Percentiles rank a stretch among this genome's conserved stretches.
These are phyloP conservation scores for Brienomyrus brachyistius DNA, from an alignment of 2,113 vertebrate genomes.

Conservation along the genomic window DNA sequence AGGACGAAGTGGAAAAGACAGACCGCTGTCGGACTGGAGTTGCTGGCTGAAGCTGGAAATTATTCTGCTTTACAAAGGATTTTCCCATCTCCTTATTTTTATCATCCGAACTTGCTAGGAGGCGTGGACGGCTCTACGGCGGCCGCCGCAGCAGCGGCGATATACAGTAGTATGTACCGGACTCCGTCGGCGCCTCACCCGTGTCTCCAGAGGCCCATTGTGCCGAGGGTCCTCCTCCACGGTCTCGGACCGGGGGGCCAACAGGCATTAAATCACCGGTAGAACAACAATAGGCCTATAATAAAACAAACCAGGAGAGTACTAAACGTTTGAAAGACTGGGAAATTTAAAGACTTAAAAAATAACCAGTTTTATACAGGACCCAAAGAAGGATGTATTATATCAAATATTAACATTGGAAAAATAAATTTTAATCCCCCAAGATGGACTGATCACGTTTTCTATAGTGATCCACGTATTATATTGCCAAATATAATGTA, in stretches of 20 bases:
- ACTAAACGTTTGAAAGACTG: background rate
- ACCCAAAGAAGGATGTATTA: background rate
- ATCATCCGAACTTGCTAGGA: slow-evolving; percentile 87
- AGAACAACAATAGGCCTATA: slow-evolving; percentile 42
- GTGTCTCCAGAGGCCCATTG: slow-evolving; percentile 87
- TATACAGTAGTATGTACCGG: slow-evolving; percentile 99
- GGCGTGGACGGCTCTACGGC: slow-evolving; percentile 93
- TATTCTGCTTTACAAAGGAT: slow-evolving; percentile 94
- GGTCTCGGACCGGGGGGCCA: slow-evolving; percentile 93
- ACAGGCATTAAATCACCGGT: slow-evolving; percentile 87
- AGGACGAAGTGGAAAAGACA: slow-evolving; percentile 90
- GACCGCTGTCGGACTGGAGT: slow-evolving; percentile 65
- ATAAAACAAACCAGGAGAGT: background rate
- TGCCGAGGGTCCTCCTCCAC: slow-evolving; percentile 92
- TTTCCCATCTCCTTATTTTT: slow-evolving; percentile 97
- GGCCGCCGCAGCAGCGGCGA: slow-evolving; percentile 86
- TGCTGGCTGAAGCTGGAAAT: slow-evolving; percentile 92
- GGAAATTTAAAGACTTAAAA: slow-evolving; percentile 39
- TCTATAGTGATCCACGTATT: background rate
- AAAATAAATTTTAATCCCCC: background rate
- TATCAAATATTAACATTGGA: background rate
- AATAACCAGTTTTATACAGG: slow-evolving; percentile 25
- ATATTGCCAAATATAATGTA: slow-evolving; percentile 68
- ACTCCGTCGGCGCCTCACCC: slow-evolving; percentile 88
- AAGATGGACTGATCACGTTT: background rate